A percentile compares a stretch with the other conserved stretches of the same genome.
These are phyloP conservation scores for Cyrtonyx montezumae DNA, from an alignment of 2,113 vertebrate species.

Conservation along the genomic window DNA sequence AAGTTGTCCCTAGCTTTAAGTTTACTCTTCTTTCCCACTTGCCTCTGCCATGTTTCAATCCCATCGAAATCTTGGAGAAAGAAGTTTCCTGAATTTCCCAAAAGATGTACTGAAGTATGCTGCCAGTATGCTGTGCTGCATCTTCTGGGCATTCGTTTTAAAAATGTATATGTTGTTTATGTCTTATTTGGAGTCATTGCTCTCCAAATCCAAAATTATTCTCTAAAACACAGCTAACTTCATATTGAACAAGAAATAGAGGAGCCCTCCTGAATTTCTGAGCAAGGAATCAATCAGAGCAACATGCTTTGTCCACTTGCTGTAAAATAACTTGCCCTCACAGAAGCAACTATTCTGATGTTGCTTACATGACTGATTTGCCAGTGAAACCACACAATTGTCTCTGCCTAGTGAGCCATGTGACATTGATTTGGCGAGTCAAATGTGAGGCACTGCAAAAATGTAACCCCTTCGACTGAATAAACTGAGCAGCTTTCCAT, in stretches of 20 bases:
- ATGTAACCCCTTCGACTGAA: background rate
- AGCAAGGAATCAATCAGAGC: background rate
- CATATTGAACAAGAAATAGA: background rate
- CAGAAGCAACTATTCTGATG: background rate
- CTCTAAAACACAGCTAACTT: background rate
- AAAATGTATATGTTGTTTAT: background rate
- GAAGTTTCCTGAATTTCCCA: background rate
- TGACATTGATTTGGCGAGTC: background rate
- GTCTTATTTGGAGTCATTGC: background rate
- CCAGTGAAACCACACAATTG: background rate
- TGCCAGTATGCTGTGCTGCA: background rate
- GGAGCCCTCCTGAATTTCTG: background rate
- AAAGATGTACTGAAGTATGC: background rate
- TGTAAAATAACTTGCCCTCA: background rate
- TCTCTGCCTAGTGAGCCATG: background rate
- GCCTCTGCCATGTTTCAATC: background rate
- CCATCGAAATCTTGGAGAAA: background rate
- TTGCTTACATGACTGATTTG: slow-evolving; percentile 6
- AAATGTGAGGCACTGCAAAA: slow-evolving; percentile 2
- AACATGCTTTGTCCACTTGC: background rate
- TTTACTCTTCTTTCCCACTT: background rate
- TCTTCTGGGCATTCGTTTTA: background rate
- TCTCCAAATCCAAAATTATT: background rate
- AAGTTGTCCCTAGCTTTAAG: background rate
- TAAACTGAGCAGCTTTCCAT: background rate